phyloP scores from a whole-genome alignment of 1,140 invertebrate species.

The Drosophila athabasca region DNA sequence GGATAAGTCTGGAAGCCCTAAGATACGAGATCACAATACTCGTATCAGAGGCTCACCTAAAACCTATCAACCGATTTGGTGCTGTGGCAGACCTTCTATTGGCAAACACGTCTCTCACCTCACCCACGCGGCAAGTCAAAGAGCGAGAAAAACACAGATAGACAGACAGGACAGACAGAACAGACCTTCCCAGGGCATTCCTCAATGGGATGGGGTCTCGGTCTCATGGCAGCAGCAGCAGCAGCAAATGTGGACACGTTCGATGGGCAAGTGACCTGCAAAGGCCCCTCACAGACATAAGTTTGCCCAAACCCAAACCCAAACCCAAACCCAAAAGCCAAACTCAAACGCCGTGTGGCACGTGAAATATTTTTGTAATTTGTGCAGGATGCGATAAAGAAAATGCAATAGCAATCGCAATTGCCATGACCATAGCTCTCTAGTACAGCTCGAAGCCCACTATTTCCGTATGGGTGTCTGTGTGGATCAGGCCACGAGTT shows the following conservation, averaged over 20 bases:
- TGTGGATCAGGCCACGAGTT: conserved; percentile 46
- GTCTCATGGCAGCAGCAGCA: not conserved
- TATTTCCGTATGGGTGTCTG: conserved; percentile 47
- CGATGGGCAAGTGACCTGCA: conserved; percentile 54
- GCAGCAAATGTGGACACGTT: conserved; percentile 59
- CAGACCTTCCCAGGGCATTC: conserved; percentile 13
- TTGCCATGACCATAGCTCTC: conserved; percentile 6
- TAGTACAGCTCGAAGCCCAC: conserved; percentile 27
- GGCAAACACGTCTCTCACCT: conserved; percentile 39
- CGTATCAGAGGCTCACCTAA: no score
- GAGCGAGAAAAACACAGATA: conserved; percentile 10
- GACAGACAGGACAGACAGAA: not conserved
- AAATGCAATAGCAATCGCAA: conserved; percentile 51
- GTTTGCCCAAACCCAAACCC: conserved; percentile 10
- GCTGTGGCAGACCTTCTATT: conserved; percentile 17
- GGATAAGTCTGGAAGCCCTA: no score
- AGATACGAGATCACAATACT: no score
- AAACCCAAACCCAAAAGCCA: not conserved
- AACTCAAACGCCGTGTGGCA: conserved; percentile 21
- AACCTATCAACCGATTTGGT: not conserved
- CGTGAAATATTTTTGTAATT: conserved; percentile 71
- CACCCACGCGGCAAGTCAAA: conserved; percentile 60
- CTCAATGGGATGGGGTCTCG: conserved; percentile 26
- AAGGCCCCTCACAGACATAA: conserved; percentile 32
- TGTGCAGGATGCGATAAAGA: conserved; percentile 69